Evolutionary conservation across 2,113 vertebrate genomes (phyloP), one percentile per base, ranked within the genome.

Genomic region (Chunga burmeisteri): DNA sequence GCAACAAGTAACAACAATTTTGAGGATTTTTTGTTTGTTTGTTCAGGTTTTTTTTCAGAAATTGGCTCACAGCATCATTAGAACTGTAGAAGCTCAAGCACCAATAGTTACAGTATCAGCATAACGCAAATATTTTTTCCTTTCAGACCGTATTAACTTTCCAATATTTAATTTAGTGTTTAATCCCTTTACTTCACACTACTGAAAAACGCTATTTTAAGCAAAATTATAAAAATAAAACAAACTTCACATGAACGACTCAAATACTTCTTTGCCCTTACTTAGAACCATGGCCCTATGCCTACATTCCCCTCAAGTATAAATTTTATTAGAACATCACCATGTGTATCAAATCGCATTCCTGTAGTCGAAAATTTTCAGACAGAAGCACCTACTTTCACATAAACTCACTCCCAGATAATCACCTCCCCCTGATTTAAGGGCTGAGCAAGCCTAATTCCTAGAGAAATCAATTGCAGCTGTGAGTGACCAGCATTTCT

Each of bases 381-480:
- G 66, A 38, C 29, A 80, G 62, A 85, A 95, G 71, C 32, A 22
- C 38, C 59, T 86, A 53, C 73, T 93, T 91, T 62, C 81, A 65
- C 30, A 53, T 42, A 49, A 94, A 96, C 30, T 65, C 78, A 61
- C 56, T 73, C 85, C 71, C 49, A 80, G 81, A 91, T 79, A 85
- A 93, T 70, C 78, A 59, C 46, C 79, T 83, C 47, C 29, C 46
- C 86, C 73, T 8, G n/a, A 86, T 42, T 93, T 83, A 77, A 87
- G 71, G 36, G 87, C 94, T 89, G 70, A 95, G 50, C 70, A 90
- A 91, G 84, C 62, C 86, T 82, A 95, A 95, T 85, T 89, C 84
- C 70, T 72, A 85, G 15, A 81, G 56, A 96, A 93, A 96, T 89
- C 96, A 75, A 95, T 16, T 23, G 70, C 83, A 85, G 89, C 91